phyloP scores from a whole-genome alignment of 2,888 invertebrate species.

The Zhengitettix transpicula region DNA sequence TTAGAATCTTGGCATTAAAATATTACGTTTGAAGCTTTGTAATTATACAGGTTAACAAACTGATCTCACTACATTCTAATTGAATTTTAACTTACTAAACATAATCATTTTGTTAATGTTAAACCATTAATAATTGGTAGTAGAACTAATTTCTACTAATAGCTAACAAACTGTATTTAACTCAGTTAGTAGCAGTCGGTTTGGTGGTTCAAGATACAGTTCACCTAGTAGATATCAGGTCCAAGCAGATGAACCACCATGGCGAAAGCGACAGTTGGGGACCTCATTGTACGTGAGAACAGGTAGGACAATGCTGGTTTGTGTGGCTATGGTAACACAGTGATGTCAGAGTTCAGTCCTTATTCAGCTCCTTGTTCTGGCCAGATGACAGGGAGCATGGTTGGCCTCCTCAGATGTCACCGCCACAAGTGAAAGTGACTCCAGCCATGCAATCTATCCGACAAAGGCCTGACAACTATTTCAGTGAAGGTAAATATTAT shows the following conservation, averaged over 20 bases:
- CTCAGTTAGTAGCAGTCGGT: constrained; percentile 4
- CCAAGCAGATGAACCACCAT: constrained; percentile 4
- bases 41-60: too few relatives aligned
- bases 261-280: constrained; percentile 2
- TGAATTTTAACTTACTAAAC: background rate
- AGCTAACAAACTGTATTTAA: constrained; percentile 3
- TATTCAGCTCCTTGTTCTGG: background rate
- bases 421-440: constrained; percentile 7
- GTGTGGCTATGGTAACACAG: too few relatives aligned
- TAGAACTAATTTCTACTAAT: background rate
- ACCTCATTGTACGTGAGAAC: too few relatives aligned
- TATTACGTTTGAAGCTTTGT: too few relatives aligned
- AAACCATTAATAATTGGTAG: background rate
- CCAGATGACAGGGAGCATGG: constrained; percentile 1
- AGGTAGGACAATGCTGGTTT: too few relatives aligned
- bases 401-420: constrained; percentile 1
- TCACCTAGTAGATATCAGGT: constrained; percentile 3
- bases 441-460: constrained; percentile 6
- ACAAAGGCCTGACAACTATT: constrained; percentile 2
- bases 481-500: constrained; percentile 5
- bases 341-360: too few relatives aligned
- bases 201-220: constrained; percentile 1
- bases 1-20: too few relatives aligned
- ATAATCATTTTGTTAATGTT: background rate
- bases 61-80: background rate